Conservation (phyloP, 2,888 invertebrate genomes). For the Amphipoea oculea region DNA sequence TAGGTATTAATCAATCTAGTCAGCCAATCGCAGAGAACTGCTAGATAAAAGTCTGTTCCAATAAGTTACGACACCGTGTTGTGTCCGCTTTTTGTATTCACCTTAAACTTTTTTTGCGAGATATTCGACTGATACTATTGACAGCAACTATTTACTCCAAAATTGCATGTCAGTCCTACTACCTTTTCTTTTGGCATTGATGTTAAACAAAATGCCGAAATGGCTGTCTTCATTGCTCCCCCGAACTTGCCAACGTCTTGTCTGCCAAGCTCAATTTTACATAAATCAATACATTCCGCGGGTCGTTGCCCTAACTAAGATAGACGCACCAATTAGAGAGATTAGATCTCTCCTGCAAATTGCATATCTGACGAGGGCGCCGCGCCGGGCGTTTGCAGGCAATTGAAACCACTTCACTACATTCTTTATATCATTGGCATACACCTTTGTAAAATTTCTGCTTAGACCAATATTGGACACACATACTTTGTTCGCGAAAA, state of each 20-base stretch:
- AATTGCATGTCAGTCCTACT: neutral
- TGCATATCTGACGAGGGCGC: conserved; percentile 20
- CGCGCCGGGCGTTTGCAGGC: neutral
- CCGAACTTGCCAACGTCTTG: neutral
- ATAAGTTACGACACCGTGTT: neutral
- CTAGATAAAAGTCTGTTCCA: neutral
- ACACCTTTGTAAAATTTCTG: neutral
- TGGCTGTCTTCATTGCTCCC: neutral
- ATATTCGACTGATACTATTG: neutral
- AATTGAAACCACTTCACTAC: conserved; percentile 11
- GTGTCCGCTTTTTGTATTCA: neutral
- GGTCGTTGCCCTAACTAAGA: conserved; percentile 38
- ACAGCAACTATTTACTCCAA: neutral
- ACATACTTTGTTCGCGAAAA: too few relatives aligned
- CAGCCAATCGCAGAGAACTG: neutral
- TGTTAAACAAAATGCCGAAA: neutral
- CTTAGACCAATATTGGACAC: neutral
- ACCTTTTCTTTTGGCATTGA: neutral
- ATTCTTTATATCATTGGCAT: conserved; percentile 16
- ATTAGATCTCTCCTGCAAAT: conserved; percentile 29
- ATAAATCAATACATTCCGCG: conserved; percentile 40
- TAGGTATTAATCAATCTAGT: neutral
- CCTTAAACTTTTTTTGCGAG: neutral
- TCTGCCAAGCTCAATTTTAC: conserved; percentile 9
- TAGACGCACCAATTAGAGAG: conserved; percentile 40